Percentiles rank a stretch among this genome's conserved stretches.
These are phyloP conservation scores for Antheraea pernyi DNA, from an alignment of 1,140 invertebrate species.

Conservation along the genomic window DNA sequence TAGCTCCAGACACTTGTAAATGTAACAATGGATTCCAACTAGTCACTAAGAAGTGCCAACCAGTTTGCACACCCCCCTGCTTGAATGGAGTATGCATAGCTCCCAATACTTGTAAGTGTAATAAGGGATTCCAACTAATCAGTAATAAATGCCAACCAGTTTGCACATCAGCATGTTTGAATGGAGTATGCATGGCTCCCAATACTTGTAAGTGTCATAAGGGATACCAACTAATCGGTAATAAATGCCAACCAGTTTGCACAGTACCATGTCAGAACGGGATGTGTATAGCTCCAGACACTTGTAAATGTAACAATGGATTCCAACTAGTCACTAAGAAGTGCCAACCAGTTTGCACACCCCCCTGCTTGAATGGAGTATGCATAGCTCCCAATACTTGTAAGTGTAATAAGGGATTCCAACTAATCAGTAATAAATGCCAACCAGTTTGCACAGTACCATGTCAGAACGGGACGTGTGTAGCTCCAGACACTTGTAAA, in stretches of 20 bases:
- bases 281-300: constrained; percentile 40
- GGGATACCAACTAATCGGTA: too few relatives aligned
- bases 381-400: background rate
- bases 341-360: background rate
- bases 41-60: constrained; percentile 1
- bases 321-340: background rate
- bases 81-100: background rate
- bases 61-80: constrained; percentile 27
- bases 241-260: constrained; percentile 17
- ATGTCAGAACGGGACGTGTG: constrained; percentile 23
- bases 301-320: constrained; percentile 55
- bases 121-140: constrained; percentile 17
- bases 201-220: too few relatives aligned
- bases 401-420: background rate
- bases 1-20: constrained; percentile 56
- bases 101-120: constrained; percentile 68
- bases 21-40: constrained; percentile 36
- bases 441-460: constrained; percentile 30
- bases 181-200: background rate
- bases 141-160: constrained; percentile 1
- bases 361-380: background rate
- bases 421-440: background rate
- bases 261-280: constrained; percentile 23
- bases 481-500: constrained; percentile 55
- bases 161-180: background rate